These are phyloP conservation scores for Furnarius figulus DNA, from an alignment of 2,113 vertebrate species.

Conservation along the genomic window DNA sequence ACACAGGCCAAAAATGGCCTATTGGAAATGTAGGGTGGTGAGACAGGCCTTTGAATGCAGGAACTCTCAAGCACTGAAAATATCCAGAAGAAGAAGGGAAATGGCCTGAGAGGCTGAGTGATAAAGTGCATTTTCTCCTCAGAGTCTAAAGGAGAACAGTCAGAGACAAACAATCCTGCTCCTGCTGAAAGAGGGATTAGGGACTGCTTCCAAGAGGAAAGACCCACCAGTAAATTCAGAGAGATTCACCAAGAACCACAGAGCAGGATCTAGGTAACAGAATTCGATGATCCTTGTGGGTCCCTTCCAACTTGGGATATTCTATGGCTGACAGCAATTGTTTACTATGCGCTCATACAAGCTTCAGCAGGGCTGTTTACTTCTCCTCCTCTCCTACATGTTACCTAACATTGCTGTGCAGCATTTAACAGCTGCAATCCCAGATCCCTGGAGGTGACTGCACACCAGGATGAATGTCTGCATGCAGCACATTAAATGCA, in stretches of 20 bases:
- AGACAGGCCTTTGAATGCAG: rapidly evolving
- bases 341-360: background rate
- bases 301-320: background rate
- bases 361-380: background rate
- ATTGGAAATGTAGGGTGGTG: background rate
- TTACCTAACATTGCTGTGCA: background rate
- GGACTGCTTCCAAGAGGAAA: background rate
- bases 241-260: background rate
- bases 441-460: background rate
- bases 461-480: background rate
- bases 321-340: background rate
- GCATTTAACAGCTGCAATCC: background rate
- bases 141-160: background rate
- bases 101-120: background rate
- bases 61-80: background rate
- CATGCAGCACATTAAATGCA: background rate
- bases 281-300: background rate
- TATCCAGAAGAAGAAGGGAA: background rate
- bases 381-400: background rate
- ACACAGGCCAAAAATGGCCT: background rate
- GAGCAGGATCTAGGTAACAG: background rate
- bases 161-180: background rate
- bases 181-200: background rate
- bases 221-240: background rate
- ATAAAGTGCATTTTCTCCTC: background rate